Evolutionary conservation across 92 coral and sea anemone species (phyloP).

Genomic region (Porites cylindrica): DNA sequence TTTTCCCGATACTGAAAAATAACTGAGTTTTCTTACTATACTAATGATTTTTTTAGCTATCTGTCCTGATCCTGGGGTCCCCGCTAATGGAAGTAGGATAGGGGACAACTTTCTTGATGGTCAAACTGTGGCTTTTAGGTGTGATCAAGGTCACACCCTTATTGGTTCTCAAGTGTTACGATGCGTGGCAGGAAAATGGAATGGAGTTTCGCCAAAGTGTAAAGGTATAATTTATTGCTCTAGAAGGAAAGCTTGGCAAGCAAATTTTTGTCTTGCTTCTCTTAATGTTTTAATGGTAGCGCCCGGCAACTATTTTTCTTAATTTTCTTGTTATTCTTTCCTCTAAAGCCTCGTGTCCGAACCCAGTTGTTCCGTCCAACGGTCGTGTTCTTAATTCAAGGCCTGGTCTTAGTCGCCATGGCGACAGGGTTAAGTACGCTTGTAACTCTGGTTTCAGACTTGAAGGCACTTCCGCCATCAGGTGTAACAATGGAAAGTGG

Average conservation of each 20-base stretch:
- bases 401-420: not conserved
- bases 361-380: slow-evolving; percentile 8
- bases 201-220: slow-evolving; percentile 60
- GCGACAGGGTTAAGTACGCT: too few species aligned
- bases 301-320: too few species aligned
- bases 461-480: too few species aligned
- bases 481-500: too few species aligned
- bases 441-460: too few species aligned
- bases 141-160: slow-evolving; percentile 51
- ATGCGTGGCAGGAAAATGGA: slow-evolving; percentile 78
- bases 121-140: slow-evolving; percentile 58
- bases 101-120: slow-evolving; percentile 63
- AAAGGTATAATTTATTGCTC: not conserved
- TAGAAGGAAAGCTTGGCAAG: not conserved
- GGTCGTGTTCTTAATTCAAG: slow-evolving; percentile 3
- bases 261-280: too few species aligned
- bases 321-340: not conserved
- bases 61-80: slow-evolving; percentile 82
- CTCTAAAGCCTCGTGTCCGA: slow-evolving; percentile 14
- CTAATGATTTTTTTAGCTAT: slow-evolving; percentile 9
- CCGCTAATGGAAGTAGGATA: slow-evolving; percentile 67
- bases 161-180: slow-evolving; percentile 44
- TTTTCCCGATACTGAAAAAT: too few species aligned
- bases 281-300: too few species aligned
- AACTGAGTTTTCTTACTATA: not conserved